Base-by-base conservation (phyloP, 2,113 vertebrate species). In the Bubo blakistoni region DNA sequence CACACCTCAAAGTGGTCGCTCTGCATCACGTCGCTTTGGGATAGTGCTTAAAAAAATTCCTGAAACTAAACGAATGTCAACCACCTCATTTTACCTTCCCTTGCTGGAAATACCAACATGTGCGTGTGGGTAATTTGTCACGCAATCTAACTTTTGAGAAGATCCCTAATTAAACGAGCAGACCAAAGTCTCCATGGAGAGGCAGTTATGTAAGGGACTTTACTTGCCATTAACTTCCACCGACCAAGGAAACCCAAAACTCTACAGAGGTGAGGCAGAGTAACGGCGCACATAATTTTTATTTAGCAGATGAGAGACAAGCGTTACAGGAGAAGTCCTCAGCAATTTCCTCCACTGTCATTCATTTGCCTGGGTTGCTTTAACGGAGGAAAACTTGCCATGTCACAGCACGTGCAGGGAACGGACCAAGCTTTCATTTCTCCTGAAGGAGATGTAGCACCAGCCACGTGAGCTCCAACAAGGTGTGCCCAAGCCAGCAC, bases 111-210 rank as follows among this genome's bases (percentile, higher is more conserved):
- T 29, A 63, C 63, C 80, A 25, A 1, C 44, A 0, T 12, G 80
- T 24, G 66, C 7, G 0, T 44, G 55, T 29, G 91, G 83, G 94
- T 54, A 92, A 70, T 54, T 65, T 61, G 88, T 82, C 93, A 94
- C 22, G 34, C 69, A 81, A 51, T 44, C 88, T 54, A 88, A 80
- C 71, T 96, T 92, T 79, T 6, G 81, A 93, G 91, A 96, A 91
- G 84, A 86, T 91, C 90, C 84, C 95, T 86, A 86, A 95, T 93
- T 93, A 97, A 91, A 59, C 2, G 12, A 88, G 81, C 77, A 58
- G 86, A 42, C 82, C 14, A 8, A 89, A 55, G 42, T 78, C 81
- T 94, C 86, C 86, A 62, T 1, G n/a, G 77, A 95, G 66, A 92
- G 89, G 74, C 38, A 44, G 70, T 96, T 81, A 86, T 9, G 16